These are phyloP conservation scores for Oxytorus armatus DNA, from an alignment of 2,888 invertebrate genomes.

Conservation along the genomic window DNA sequence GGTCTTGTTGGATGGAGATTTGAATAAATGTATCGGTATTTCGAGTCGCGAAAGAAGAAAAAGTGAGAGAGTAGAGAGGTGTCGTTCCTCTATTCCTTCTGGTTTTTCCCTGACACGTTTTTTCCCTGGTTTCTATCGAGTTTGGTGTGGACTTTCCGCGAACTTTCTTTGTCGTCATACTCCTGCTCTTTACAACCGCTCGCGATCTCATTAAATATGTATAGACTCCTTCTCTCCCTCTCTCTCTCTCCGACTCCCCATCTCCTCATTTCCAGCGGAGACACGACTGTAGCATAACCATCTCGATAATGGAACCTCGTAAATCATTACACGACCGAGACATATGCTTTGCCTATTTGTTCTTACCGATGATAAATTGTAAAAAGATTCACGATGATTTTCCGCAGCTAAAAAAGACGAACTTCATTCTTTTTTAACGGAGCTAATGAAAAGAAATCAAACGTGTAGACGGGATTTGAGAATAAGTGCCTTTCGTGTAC, in stretches of 20 bases:
- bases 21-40: conserved; percentile 82
- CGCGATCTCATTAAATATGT: conserved; percentile 84
- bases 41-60: conserved; percentile 32
- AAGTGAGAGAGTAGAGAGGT: conserved; percentile 22
- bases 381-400: background rate
- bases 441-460: conserved; percentile 50
- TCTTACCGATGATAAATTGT: conserved; percentile 41
- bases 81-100: conserved; percentile 39
- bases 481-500: conserved; percentile 36
- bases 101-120: too few species aligned
- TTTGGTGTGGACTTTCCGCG: conserved; percentile 30
- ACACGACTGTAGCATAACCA: conserved; percentile 64
- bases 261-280: conserved; percentile 50
- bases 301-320: conserved; percentile 75
- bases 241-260: conserved; percentile 68
- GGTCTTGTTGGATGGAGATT: conserved; percentile 79
- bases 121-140: conserved; percentile 34
- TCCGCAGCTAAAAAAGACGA: background rate
- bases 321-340: conserved; percentile 77
- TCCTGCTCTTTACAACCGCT: conserved; percentile 80
- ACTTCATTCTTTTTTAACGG: background rate
- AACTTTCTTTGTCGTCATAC: conserved; percentile 48
- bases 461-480: conserved; percentile 6
- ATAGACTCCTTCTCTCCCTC: conserved; percentile 80
- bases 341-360: conserved; percentile 76